Evolutionary conservation across 2,888 invertebrate species (phyloP).

Genomic region (Drosophila anomalipes): DNA sequence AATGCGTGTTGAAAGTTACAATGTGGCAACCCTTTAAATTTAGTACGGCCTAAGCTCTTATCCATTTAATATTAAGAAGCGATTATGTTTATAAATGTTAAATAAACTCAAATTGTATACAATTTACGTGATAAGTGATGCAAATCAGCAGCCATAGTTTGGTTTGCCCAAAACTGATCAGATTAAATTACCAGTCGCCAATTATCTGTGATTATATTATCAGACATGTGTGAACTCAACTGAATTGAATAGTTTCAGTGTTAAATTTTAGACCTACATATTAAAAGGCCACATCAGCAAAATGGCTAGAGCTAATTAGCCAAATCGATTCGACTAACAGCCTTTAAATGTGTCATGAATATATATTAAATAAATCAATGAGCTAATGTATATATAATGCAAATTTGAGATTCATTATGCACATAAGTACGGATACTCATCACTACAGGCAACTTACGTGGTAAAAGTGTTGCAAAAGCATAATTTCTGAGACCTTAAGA

Average conservation of each 20-base stretch:
- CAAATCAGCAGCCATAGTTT: not conserved
- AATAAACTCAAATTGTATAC: not conserved
- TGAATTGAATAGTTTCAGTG: not conserved
- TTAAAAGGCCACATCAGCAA: constrained; percentile 39
- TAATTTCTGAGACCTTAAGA: constrained; percentile 5
- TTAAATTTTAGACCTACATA: not conserved
- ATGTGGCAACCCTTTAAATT: constrained; percentile 65
- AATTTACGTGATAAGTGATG: not conserved
- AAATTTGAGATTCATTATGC: constrained; percentile 3
- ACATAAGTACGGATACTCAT: not conserved
- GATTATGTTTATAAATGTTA: constrained; percentile 12
- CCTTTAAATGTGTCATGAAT: constrained; percentile 36
- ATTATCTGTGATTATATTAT: not conserved
- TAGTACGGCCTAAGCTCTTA: constrained; percentile 32
- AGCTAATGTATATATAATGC: constrained; percentile 37
- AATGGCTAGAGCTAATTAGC: constrained; percentile 57
- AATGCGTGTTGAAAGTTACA: constrained; percentile 55
- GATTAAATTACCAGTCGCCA: not conserved
- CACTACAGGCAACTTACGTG: not conserved
- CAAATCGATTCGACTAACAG: constrained; percentile 43
- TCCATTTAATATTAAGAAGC: constrained; percentile 22
- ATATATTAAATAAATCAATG: constrained; percentile 62
- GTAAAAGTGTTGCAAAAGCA: constrained; percentile 7
- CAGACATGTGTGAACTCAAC: not conserved
- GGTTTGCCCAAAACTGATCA: not conserved